Conservation (phyloP, 23 tunicate species). For the Corella eumyota region DNA sequence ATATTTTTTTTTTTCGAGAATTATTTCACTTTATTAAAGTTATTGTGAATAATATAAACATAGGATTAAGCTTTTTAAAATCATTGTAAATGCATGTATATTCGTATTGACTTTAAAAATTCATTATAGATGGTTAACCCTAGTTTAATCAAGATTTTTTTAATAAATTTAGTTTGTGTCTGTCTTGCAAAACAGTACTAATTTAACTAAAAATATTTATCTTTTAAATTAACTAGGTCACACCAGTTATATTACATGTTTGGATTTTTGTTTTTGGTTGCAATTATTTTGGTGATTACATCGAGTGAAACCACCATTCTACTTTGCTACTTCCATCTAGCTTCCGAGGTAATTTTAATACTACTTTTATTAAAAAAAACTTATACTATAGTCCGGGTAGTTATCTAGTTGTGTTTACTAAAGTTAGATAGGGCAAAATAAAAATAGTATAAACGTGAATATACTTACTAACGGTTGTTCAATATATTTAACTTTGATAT, state of each 20-base stretch:
- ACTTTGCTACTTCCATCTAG: conserved; percentile 96
- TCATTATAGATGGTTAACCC: background rate
- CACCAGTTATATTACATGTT: conserved; percentile 99
- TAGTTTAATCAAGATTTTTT: background rate
- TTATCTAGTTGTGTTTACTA: no score
- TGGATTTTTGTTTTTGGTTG: conserved; percentile 88
- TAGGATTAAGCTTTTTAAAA: background rate
- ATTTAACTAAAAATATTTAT: background rate
- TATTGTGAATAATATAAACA: background rate
- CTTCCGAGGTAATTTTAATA: conserved; percentile 82
- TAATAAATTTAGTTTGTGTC: background rate
- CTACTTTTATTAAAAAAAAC: background rate
- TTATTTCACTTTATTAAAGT: background rate
- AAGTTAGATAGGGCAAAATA: no score
- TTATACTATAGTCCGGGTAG: no score
- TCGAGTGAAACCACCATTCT: conserved; percentile 95
- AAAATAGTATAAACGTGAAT: no score
- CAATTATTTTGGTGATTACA: conserved; percentile 81
- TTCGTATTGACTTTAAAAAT: no score
- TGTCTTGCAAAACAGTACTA: background rate
- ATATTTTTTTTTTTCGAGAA: conserved; percentile 1
- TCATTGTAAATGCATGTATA: no score
- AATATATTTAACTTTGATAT: no score
- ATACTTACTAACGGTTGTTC: no score
- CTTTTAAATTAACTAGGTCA: conserved; percentile 27